phyloP scores from a whole-genome alignment of 2,113 vertebrate species.

The Catagonus wagneri region DNA sequence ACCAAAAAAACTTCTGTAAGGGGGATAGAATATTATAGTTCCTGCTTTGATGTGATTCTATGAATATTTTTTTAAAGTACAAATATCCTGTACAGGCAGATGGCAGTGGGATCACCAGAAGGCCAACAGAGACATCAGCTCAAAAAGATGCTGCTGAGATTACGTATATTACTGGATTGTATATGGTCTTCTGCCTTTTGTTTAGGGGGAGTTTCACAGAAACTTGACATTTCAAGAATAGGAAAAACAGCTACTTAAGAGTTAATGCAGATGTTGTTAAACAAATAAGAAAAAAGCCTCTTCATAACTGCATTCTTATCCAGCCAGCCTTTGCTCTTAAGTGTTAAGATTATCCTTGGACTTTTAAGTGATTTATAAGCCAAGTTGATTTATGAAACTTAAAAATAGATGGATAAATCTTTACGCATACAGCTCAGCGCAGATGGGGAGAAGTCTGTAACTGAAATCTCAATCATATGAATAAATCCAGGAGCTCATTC shows the following conservation, averaged over 20 bases:
- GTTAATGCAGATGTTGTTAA: background rate
- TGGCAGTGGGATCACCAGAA: slow-evolving; percentile 7
- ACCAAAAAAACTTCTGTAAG: background rate
- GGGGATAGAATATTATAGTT: background rate
- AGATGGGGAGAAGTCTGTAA: background rate
- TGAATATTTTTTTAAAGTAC: background rate
- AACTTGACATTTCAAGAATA: slow-evolving; percentile 19
- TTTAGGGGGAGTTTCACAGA: slow-evolving; percentile 12
- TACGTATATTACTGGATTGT: background rate
- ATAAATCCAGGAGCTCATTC: background rate
- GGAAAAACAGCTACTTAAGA: background rate
- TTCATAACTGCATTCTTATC: background rate
- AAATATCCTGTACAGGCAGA: background rate
- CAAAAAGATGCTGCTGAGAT: background rate
- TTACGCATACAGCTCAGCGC: background rate
- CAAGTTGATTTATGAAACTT: background rate
- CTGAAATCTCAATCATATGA: background rate
- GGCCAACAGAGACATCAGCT: background rate
- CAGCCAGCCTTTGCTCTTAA: background rate
- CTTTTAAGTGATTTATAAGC: slow-evolving; percentile 39
- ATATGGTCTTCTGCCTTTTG: background rate
- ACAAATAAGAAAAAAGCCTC: background rate
- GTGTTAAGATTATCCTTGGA: background rate
- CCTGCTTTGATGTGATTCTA: background rate
- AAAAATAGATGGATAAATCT: background rate